Base-by-base conservation (phyloP, 2,113 vertebrate species). In the Lanius collurio region DNA sequence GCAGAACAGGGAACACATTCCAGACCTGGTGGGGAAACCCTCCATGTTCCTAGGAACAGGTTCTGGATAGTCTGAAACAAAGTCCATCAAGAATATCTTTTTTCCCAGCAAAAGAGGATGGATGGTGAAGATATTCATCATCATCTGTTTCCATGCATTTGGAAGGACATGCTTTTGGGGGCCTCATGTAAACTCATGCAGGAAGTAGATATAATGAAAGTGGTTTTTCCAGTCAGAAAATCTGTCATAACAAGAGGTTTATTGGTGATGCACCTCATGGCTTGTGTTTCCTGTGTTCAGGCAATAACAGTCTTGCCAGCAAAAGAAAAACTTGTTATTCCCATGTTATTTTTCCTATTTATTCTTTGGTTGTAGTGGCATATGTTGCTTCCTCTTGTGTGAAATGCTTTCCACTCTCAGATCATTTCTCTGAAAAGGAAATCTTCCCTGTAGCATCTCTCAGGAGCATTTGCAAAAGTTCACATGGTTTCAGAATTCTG, bases 331-430 rank as follows among this genome's bases (percentile, higher is more conserved):
- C 81, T 89, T 94, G 49, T 69, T 95, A 94, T 95, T 95, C 93
- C 87, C 89, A 59, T 91, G 91, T 71, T 96, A 95, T 93, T 93
- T 95, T 94, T 76, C 87, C 57, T 94, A 87, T 94, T 95, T 96
- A 91, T 97, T 93, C 89, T 69, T 94, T 53, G 84, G 78, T 87
- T 95, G 70, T 71, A 73, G 91, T 74, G 13, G 81, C 94, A 93
- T 96, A 95, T 95, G 95, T 95, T 96, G 93, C 94, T 96, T 96
- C 84, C 74, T 94, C 89, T 95, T 94, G 91, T 95, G 77, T 95
- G 94, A 96, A 95, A 96, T 96, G 70, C 82, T 95, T 97, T 95
- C 83, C 85, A 71, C 89, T 94, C 89, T 95, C 94, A 92, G 81
- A 95, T 96, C n/a, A 2, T 91, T 94, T 84, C 89, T 89, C 89